Evolutionary conservation across 2,888 invertebrate species (phyloP), one percentile per base, ranked within the genome.

Genomic region (Nemurella pictetii): DNA sequence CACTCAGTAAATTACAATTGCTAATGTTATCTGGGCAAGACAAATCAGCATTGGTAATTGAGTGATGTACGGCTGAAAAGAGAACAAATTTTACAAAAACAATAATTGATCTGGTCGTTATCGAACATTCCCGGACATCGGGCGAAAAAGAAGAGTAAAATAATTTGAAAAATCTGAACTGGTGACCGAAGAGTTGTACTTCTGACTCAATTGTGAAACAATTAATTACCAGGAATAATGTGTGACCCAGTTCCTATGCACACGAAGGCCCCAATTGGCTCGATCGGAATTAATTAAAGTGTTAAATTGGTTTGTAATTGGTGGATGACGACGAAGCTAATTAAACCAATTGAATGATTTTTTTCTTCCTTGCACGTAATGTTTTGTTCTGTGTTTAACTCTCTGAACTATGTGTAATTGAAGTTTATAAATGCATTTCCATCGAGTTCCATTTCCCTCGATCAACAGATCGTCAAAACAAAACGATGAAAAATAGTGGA

Each of bases 301-400:
- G 75, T 75, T 75, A 5, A 75, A 75, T 75, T 75, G 75, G 28
- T 75, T 75, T 75, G 26, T 27, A 75, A 75, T 26, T 75, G 75
- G 75, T 2, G 75, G 4, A 12, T 75, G 28, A 75, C 75, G 15
- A 55, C 15, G 55, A 55, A 55, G 55, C 55, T 55, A 55, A 55
- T 55, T 55, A 55, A 15, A 7, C 55, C 9, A 20, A 12, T n/a
- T 75, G n/a, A n/a, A n/a, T n/a, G n/a, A n/a, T n/a, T n/a, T n/a
- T n/a, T n/a, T n/a, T n/a, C n/a, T n/a, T n/a, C n/a, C n/a, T n/a
- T n/a, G n/a, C n/a, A n/a, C n/a, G n/a, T n/a, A n/a, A n/a, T n/a
- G n/a, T n/a, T n/a, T n/a, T n/a, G 75, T n/a, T 28, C 1, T 75
- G 26, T 75, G 12, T 75, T 75, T 75, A 75, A 2, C 7, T 28